phyloP scores from a whole-genome alignment of 2,113 vertebrate species.

The Equus przewalskii region DNA sequence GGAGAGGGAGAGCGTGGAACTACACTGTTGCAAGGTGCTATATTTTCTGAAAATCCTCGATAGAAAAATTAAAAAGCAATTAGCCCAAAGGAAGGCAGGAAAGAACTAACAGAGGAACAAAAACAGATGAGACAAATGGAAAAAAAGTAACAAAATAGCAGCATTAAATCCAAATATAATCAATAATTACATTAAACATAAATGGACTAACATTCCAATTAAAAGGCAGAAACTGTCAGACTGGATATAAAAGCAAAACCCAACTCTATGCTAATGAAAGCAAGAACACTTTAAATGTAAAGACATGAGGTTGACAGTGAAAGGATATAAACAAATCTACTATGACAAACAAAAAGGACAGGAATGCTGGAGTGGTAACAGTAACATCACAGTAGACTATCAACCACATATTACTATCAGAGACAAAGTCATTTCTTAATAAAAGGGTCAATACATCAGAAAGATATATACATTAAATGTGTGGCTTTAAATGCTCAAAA shows the following conservation, averaged over 20 bases:
- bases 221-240: not conserved
- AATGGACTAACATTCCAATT: not conserved
- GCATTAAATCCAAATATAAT: slow-evolving; percentile 6
- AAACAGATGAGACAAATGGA: not conserved
- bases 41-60: not conserved
- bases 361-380: not conserved
- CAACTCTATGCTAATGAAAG: not conserved
- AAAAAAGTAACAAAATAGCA: not conserved
- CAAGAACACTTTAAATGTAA: not conserved
- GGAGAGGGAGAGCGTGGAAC: no score
- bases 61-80: not conserved
- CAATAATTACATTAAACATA: not conserved
- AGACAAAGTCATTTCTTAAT: not conserved
- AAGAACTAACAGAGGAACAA: not conserved
- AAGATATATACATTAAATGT: not conserved
- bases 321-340: not conserved
- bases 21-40: rapidly evolving
- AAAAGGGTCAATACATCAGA: not conserved
- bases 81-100: slow-evolving; percentile 1
- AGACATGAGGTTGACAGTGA: not conserved
- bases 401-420: not conserved
- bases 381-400: not conserved
- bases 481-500: not conserved
- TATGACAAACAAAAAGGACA: not conserved
- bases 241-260: not conserved